Percentiles rank a stretch among this genome's conserved stretches.
These are phyloP conservation scores for Elephas maximus DNA, from an alignment of 2,113 vertebrate genomes.

Conservation along the genomic window DNA sequence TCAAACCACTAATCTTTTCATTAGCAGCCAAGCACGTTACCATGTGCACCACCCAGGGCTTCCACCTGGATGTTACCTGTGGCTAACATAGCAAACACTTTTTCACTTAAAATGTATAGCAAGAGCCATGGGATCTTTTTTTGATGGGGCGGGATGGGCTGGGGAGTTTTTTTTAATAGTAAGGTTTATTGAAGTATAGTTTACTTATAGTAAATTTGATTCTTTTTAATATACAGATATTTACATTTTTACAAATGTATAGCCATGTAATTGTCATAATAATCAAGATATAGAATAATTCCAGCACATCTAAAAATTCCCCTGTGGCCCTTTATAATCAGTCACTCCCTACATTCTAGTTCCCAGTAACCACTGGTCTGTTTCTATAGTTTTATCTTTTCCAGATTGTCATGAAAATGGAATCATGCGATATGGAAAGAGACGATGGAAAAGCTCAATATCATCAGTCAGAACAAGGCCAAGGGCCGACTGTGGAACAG, in stretches of 20 bases:
- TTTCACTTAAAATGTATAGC: not conserved
- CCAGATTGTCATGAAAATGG: too few species aligned
- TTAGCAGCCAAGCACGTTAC: too few species aligned
- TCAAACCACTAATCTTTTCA: too few species aligned
- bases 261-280: not conserved
- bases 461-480: too few species aligned
- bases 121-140: not conserved
- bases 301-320: not conserved
- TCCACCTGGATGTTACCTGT: not conserved
- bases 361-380: not conserved
- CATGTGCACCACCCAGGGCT: too few species aligned
- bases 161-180: constrained; percentile 18
- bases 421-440: too few species aligned
- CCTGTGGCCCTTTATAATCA: not conserved
- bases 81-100: constrained; percentile 4
- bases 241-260: constrained; percentile 56
- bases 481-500: too few species aligned
- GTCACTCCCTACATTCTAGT: not conserved
- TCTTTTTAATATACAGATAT: not conserved
- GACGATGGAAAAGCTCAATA: too few species aligned
- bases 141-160: not conserved
- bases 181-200: constrained; percentile 11
- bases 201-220: not conserved
- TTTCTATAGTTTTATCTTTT: not conserved
- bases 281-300: constrained; percentile 1